Conservation (phyloP, 2,888 invertebrate genomes). For the Caenorhabditis afra region DNA sequence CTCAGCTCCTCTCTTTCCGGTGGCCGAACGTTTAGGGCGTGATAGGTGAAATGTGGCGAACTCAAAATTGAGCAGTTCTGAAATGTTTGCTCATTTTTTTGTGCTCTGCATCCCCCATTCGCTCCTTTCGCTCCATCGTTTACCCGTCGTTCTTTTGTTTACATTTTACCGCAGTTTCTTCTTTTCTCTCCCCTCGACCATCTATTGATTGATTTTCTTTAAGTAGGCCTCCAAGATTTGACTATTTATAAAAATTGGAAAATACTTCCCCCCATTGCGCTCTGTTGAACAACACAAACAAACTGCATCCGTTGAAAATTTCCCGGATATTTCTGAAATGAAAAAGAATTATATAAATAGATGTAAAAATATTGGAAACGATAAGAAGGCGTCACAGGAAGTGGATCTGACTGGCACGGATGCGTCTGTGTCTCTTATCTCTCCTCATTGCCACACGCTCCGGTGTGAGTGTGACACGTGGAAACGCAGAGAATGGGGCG, state of each 20-base stretch:
- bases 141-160: conserved; percentile 21
- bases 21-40: neutral
- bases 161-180: conserved; percentile 46
- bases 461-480: conserved; percentile 23
- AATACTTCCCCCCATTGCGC: neutral
- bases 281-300: neutral
- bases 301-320: conserved; percentile 7
- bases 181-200: neutral
- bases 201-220: conserved; percentile 12
- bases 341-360: neutral
- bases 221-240: neutral
- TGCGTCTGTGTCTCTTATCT: conserved; percentile 20
- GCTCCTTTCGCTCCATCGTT: conserved; percentile 1
- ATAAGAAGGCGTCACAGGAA: neutral
- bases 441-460: neutral
- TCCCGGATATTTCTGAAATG: conserved; percentile 3
- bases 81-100: conserved; percentile 45
- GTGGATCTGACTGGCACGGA: no score
- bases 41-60: neutral
- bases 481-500: conserved; percentile 15
- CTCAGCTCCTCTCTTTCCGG: neutral
- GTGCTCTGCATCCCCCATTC: conserved; percentile 1
- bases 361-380: neutral
- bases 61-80: conserved; percentile 19
- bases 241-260: neutral